Conservation (phyloP, 2,888 invertebrate genomes). For the Zaprionus lineosus region DNA sequence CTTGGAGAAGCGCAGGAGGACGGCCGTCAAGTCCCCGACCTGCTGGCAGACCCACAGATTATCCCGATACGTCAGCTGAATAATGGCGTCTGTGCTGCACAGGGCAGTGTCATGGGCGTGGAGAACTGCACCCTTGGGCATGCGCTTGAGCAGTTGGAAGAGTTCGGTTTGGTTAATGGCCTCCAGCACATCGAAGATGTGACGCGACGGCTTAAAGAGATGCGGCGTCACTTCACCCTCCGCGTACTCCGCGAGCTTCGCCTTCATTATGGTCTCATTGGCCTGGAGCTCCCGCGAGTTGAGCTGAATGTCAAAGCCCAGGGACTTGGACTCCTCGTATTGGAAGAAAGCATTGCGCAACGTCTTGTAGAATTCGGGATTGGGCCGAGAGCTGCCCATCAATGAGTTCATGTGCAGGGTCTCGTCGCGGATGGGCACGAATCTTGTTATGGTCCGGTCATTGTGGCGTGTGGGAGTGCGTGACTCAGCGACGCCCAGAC, state of each 20-base stretch:
- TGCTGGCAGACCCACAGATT: slow-evolving; percentile 84
- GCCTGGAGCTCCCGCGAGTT: slow-evolving; percentile 84
- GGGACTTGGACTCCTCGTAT: slow-evolving; percentile 83
- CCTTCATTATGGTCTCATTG: slow-evolving; percentile 85
- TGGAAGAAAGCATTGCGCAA: slow-evolving; percentile 83
- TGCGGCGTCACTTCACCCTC: slow-evolving; percentile 84
- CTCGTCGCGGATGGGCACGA: slow-evolving; percentile 43
- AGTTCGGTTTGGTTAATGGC: slow-evolving; percentile 86
- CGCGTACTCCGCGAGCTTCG: slow-evolving; percentile 84
- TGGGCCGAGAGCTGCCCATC: slow-evolving; percentile 47
- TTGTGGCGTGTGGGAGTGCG: slow-evolving; percentile 39
- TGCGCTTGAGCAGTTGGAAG: slow-evolving; percentile 83
- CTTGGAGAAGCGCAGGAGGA: slow-evolving; percentile 61
- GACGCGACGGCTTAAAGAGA: slow-evolving; percentile 86
- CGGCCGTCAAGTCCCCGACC: slow-evolving; percentile 35
- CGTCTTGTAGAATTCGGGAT: slow-evolving; percentile 75
- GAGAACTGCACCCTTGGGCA: slow-evolving; percentile 90
- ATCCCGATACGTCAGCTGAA: slow-evolving; percentile 86
- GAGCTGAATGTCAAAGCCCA: slow-evolving; percentile 85
- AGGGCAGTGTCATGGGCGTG: slow-evolving; percentile 88
- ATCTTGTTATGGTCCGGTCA: slow-evolving; percentile 31
- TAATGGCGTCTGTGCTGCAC: slow-evolving; percentile 85
- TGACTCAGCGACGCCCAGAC: slow-evolving; percentile 40
- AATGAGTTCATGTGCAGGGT: slow-evolving; percentile 52
- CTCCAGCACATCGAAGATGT: slow-evolving; percentile 86